Evolutionary conservation across 2,888 invertebrate species (phyloP), one percentile per base, ranked within the genome.

Genomic region (Eretmocerus hayati): DNA sequence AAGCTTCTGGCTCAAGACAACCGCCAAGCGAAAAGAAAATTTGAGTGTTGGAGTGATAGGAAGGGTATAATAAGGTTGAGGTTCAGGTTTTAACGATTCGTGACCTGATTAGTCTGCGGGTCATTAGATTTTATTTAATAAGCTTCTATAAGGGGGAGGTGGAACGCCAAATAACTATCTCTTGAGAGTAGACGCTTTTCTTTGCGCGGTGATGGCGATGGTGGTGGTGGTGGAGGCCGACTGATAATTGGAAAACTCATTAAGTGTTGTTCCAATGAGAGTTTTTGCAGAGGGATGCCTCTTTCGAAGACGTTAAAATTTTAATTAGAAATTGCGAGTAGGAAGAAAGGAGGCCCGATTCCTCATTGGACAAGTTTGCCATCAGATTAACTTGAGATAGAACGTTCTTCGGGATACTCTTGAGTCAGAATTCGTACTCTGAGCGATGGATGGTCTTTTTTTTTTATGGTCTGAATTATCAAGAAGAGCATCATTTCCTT

Each of bases 321-420:
- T 52, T 52, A 52, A 52, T 52, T 52, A 52, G 48, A 52, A 52
- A 52, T 52, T 46, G 48, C 46, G 48, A n/a, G n/a, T n/a, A n/a
- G n/a, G 44, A 16, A 46, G 44, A 47, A 52, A 52, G 49, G 46
- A 37, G 46, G 41, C 42, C 41, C n/a, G n/a, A n/a, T n/a, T n/a
- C n/a, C n/a, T n/a, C n/a, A n/a, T n/a, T n/a, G n/a, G n/a, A n/a
- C n/a, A n/a, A n/a, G n/a, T n/a, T n/a, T n/a, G n/a, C n/a, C n/a
- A n/a, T n/a, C n/a, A n/a, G n/a, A n/a, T n/a, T n/a, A n/a, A n/a
- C n/a, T n/a, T n/a, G n/a, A n/a, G n/a, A n/a, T n/a, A n/a, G n/a
- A n/a, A n/a, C n/a, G n/a, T n/a, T n/a, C n/a, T n/a, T n/a, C n/a
- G n/a, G n/a, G n/a, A n/a, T n/a, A n/a, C n/a, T n/a, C n/a, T n/a